Percentiles rank a stretch among this genome's conserved stretches.
phyloP scores from a whole-genome alignment of 2,888 invertebrate species.

The Portevinia maculata region DNA sequence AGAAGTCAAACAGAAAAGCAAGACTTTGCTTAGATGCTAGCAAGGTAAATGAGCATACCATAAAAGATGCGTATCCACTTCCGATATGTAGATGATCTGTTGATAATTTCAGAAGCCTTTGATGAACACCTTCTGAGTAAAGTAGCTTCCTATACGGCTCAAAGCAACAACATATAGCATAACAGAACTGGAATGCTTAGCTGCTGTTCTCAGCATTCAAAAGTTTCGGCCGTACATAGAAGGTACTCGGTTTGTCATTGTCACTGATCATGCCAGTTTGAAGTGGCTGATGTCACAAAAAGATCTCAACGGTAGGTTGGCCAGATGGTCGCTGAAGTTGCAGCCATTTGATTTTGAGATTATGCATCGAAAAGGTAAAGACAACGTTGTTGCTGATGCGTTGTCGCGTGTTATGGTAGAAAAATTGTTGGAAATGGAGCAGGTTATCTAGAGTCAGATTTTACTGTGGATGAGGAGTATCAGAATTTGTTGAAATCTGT shows the following conservation, averaged over 20 bases:
- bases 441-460: not conserved
- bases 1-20: not conserved
- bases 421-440: not conserved
- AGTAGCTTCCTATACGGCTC: slow-evolving; percentile 3
- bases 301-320: not conserved
- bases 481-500: not conserved
- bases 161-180: slow-evolving; percentile 47
- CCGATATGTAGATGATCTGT: not conserved
- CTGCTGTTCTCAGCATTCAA: slow-evolving; percentile 45
- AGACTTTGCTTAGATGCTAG: not conserved
- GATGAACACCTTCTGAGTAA: not conserved
- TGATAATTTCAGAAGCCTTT: not conserved
- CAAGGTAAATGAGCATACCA: not conserved
- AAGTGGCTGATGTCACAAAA: slow-evolving; percentile 8
- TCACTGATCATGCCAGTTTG: slow-evolving; percentile 30
- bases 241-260: slow-evolving; percentile 20
- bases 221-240: slow-evolving; percentile 56
- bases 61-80: not conserved
- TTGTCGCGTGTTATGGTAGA: not conserved
- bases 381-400: slow-evolving; percentile 15
- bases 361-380: not conserved
- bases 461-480: not conserved
- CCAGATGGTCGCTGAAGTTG: not conserved
- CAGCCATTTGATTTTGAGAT: slow-evolving; percentile 8
- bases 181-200: slow-evolving; percentile 51